A percentile compares a stretch with the other conserved stretches of the same genome.
Conservation (phyloP, 2,113 vertebrate genomes). For the Elephantulus edwardii region DNA sequence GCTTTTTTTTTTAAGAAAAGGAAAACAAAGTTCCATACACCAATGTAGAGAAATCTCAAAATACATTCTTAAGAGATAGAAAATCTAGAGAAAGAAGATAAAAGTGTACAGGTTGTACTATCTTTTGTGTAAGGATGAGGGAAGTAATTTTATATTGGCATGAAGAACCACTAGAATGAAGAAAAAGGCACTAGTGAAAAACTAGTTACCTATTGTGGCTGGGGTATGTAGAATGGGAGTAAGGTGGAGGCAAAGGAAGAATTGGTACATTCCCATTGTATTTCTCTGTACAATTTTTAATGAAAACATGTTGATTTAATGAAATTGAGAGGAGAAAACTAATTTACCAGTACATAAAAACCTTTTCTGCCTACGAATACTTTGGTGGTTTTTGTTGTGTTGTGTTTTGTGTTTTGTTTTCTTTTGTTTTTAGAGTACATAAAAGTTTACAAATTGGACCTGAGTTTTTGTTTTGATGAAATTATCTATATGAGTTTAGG, state of each 20-base stretch:
- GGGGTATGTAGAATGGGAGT: neutral
- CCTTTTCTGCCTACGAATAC: neutral
- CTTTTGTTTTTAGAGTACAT: neutral
- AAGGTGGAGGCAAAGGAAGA: neutral
- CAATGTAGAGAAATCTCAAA: neutral
- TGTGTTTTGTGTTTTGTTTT: too few relatives aligned
- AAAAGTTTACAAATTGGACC: neutral
- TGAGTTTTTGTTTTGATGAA: conserved; percentile 15
- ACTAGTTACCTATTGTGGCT: too few relatives aligned
- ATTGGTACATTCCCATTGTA: neutral
- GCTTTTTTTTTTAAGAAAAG: neutral
- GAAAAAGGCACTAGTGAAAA: neutral
- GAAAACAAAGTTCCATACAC: neutral
- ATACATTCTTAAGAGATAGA: neutral
- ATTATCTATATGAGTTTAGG: neutral
- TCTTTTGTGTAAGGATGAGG: neutral
- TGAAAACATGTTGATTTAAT: neutral
- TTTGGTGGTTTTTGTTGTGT: too few relatives aligned
- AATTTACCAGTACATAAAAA: neutral
- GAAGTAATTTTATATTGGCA: neutral
- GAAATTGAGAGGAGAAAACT: neutral
- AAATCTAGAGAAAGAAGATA: neutral
- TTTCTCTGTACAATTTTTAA: neutral
- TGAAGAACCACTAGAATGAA: conserved; percentile 27
- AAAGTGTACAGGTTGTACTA: neutral